Evolutionary conservation across 2,797 vertebrate genomes (phyloP).

Genomic region (Xiphorhynchus erythropygius): DNA sequence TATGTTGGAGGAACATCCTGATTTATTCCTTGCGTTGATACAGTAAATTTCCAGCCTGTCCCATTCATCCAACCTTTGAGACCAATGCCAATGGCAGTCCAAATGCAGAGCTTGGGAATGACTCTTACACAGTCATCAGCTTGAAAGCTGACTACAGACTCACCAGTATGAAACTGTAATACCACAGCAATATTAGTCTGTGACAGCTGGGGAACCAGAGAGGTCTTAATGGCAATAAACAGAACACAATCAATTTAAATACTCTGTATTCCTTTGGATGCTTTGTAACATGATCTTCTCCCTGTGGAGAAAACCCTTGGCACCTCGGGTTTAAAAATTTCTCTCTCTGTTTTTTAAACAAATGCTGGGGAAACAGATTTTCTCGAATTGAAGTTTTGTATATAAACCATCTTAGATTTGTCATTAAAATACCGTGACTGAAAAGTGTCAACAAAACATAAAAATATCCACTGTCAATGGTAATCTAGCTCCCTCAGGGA

Average conservation of each 20-base stretch:
- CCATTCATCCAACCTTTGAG: background rate
- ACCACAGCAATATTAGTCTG: background rate
- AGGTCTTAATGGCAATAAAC: background rate
- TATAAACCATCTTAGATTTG: background rate
- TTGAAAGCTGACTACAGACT: background rate
- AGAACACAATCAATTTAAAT: background rate
- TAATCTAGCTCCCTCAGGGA: background rate
- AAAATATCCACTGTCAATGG: background rate
- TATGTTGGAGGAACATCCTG: slow-evolving; percentile 20
- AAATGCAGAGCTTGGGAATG: background rate
- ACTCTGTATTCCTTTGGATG: background rate
- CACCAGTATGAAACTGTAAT: background rate
- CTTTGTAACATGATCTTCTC: background rate
- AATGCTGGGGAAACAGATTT: background rate
- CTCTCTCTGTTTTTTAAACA: background rate
- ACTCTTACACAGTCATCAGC: background rate
- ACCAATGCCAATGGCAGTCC: background rate
- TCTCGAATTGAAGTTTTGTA: accelerated
- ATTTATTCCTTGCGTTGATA: background rate
- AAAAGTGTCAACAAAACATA: background rate
- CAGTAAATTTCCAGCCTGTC: background rate
- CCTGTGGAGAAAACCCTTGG: background rate
- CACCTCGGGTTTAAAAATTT: background rate
- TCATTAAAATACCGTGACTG: background rate
- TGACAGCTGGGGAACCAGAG: slow-evolving; percentile 12